Base-by-base conservation (phyloP, 2,888 invertebrate species). In the Andrena bucephala region DNA sequence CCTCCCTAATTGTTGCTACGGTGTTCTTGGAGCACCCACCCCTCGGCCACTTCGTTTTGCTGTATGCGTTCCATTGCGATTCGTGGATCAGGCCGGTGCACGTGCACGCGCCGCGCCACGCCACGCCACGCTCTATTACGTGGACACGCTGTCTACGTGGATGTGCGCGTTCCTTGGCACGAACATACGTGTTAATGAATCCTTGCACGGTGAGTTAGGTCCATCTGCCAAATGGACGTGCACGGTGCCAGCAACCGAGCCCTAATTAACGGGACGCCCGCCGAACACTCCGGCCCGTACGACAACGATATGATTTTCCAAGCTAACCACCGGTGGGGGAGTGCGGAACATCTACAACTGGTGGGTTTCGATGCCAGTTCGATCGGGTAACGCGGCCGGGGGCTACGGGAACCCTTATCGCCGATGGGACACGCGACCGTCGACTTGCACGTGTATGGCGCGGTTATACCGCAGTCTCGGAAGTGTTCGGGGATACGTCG, bases 171-270 rank as follows among this genome's bases (percentile, higher is more conserved):
- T 84, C 87, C 85, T 85, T 87, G 77, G 83, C 84, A 74, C 81
- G 87, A 84, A 79, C 83, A 83, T 84, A 87, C 85, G 83, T 84
- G 87, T 87, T 87, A 87, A 87, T 87, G 87, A 84, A 87, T 87
- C 85, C 82, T 85, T 87, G 84, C 82, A 84, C 81, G 82, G 63
- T 76, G 85, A 87, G 84, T 87, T 87, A 87, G 87, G 85, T 85
- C 84, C 87, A 87, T 87, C 85, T 87, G 84, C 87, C 78, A 87
- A 85, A 87, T 87, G 87, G 87, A 85, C 81, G 78, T 75, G 78
- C 72, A 73, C 62, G 78, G 67, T 75, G 72, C 59, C 48, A 83
- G 82, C 77, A 71, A 81, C 71, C 75, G 72, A 76, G 66, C 67
- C 75, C 84, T 85, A 81, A 87, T 87, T 87, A 84, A 80, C 84